Base-by-base conservation (phyloP, 2,113 vertebrate species). In the Cebidichthys violaceus region DNA sequence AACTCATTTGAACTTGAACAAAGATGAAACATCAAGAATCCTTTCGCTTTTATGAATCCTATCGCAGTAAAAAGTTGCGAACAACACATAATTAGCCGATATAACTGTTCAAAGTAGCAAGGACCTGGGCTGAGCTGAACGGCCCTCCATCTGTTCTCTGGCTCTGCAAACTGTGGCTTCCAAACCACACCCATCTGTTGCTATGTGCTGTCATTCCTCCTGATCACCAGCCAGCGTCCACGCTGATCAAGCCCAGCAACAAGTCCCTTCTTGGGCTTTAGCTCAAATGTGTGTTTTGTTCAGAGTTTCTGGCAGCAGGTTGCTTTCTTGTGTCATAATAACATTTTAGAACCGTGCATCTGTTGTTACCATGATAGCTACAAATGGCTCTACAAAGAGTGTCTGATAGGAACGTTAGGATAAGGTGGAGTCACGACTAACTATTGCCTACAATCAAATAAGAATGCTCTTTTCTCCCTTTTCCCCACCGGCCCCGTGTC, bases 181-280 rank as follows among this genome's bases (percentile, higher is more conserved):
- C 62, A 87, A 88, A 88, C 24, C 15, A 22, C 43, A 33, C 79
- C 93, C 91, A 91, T 94, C 92, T 93, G 94, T 88, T 90, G 84
- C 69, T 35, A 15, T 82, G 77, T 18, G 55, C 77, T 15, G 11
- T 70, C 67, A 20, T 31, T 39, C 74, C n/a, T 47, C 69, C 61
- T 65, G 62, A 77, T 80, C 64, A 68, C n/a, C 57, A 39, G 83
- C 35, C 81, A 66, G 65, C 64, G 2, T 79, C 82, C 76, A 8
- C 78, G 47, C 52, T 29, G 77, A 81, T 54, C 41, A 77, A 71
- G 55, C 60, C 1, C 7, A 17, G 9, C 22, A 39, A 41, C 65
- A 4, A 45, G 59, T 75, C 78, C n/a, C 33, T 33, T 33, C 78
- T 80, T 27, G 8, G 47, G 52, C 66, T 61, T 47, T 3, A 20